Percentiles rank a stretch among this genome's conserved stretches.
phyloP scores from a whole-genome alignment of 2,113 vertebrate species.

The Salvator merianae region DNA sequence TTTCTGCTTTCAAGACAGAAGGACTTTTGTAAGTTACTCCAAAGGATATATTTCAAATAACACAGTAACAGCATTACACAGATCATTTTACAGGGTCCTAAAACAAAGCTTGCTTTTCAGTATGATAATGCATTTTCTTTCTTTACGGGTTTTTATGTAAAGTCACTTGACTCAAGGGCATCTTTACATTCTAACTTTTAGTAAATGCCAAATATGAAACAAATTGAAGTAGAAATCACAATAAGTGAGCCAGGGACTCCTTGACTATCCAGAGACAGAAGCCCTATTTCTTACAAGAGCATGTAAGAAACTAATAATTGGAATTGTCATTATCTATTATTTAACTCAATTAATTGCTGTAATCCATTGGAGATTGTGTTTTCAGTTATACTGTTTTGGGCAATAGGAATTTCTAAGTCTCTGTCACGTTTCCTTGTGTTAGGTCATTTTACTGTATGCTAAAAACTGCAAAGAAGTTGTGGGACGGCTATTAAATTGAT shows the following conservation, averaged over 20 bases:
- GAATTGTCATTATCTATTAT: not conserved
- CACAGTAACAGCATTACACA: not conserved
- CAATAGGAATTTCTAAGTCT: not conserved
- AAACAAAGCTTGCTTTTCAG: constrained; percentile 15
- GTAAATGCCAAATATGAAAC: too few relatives aligned
- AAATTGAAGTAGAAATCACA: not conserved
- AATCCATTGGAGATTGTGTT: not conserved
- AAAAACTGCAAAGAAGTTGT: not conserved
- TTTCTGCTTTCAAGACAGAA: constrained; percentile 16
- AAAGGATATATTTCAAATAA: constrained; percentile 9
- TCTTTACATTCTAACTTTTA: too few relatives aligned
- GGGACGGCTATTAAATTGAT: not conserved
- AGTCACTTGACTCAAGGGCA: not conserved
- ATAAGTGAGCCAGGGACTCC: not conserved
- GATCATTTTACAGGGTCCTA: constrained; percentile 9
- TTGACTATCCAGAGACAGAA: not conserved
- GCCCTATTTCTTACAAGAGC: not conserved
- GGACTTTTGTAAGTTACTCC: constrained; percentile 12
- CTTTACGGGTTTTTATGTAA: constrained; percentile 6
- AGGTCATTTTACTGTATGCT: not conserved
- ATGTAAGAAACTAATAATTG: not conserved
- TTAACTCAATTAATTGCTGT: not conserved
- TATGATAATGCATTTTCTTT: constrained; percentile 15
- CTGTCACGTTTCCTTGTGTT: not conserved
- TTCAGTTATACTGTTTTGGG: not conserved